Percentiles rank a stretch among this genome's conserved stretches.
These are phyloP conservation scores for Gorsachius goisagi DNA, from an alignment of 2,113 vertebrate species.

Conservation along the genomic window DNA sequence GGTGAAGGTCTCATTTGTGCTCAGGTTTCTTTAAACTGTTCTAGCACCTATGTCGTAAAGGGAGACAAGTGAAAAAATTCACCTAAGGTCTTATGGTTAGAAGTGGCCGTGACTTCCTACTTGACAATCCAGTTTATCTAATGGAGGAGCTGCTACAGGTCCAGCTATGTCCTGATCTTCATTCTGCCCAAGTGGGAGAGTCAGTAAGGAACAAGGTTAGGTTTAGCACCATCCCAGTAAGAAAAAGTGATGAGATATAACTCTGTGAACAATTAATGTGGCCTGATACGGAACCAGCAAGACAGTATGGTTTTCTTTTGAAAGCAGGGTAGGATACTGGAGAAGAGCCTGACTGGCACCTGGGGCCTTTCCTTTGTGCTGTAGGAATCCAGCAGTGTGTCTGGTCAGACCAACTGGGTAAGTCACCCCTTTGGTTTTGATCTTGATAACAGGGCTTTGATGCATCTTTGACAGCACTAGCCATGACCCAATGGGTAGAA, in stretches of 20 bases:
- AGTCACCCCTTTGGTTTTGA: background rate
- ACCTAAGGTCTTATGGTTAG: background rate
- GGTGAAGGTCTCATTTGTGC: background rate
- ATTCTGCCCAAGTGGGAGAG: background rate
- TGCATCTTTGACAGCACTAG: background rate
- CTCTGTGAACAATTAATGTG: background rate
- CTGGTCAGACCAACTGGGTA: background rate
- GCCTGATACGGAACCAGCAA: background rate
- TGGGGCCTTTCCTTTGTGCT: background rate
- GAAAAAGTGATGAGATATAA: background rate
- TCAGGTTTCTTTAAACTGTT: background rate
- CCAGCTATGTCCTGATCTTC: background rate
- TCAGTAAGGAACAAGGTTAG: background rate
- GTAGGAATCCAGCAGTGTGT: background rate
- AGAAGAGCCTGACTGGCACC: background rate
- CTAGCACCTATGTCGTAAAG: background rate
- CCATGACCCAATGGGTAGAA: background rate
- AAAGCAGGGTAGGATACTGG: background rate
- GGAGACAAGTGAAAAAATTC: background rate
- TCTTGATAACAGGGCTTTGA: background rate
- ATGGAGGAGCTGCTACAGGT: background rate
- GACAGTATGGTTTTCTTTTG: background rate
- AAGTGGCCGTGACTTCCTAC: background rate
- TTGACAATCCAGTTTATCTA: background rate
- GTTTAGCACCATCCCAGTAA: background rate